A percentile compares a stretch with the other conserved stretches of the same genome.
These are phyloP conservation scores for Tor tambroides DNA, from an alignment of 2,113 vertebrate genomes.

Conservation along the genomic window DNA sequence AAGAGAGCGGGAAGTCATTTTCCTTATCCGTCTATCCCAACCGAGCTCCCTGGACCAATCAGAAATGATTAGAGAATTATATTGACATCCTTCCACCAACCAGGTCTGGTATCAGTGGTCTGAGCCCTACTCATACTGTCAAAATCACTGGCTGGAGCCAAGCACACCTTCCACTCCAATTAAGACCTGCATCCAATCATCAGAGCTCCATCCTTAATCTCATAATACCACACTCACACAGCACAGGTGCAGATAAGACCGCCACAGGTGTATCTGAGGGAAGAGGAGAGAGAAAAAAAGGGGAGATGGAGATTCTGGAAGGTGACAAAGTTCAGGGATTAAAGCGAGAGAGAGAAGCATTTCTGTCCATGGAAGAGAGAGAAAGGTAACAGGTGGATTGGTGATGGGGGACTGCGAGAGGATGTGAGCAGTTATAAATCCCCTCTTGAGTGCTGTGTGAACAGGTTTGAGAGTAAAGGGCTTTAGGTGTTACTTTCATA, in stretches of 20 bases:
- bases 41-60: slow-evolving; percentile 40
- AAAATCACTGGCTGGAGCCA: slow-evolving; percentile 56
- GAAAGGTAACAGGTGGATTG: slow-evolving; percentile 10
- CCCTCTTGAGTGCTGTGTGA: not conserved
- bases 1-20: slow-evolving; percentile 11
- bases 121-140: slow-evolving; percentile 22
- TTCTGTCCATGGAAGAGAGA: not conserved
- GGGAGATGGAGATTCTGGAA: slow-evolving; percentile 13
- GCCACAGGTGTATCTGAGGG: slow-evolving; percentile 31
- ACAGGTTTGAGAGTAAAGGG: slow-evolving; percentile 16
- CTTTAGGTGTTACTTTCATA: slow-evolving; percentile 26
- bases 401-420: not conserved
- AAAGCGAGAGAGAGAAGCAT: not conserved
- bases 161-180: slow-evolving; percentile 60
- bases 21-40: slow-evolving; percentile 33
- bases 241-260: slow-evolving; percentile 29
- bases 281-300: not conserved
- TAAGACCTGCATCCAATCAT: slow-evolving; percentile 50
- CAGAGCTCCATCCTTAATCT: slow-evolving; percentile 49
- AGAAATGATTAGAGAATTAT: slow-evolving; percentile 46
- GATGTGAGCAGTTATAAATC: not conserved
- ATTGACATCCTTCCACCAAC: slow-evolving; percentile 34
- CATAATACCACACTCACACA: slow-evolving; percentile 44
- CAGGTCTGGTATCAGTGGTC: slow-evolving; percentile 39
- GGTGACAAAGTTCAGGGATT: slow-evolving; percentile 40